A percentile compares a stretch with the other conserved stretches of the same genome.
Conservation (phyloP, 1,140 invertebrate species). For the Rhopalosiphum maidis region DNA sequence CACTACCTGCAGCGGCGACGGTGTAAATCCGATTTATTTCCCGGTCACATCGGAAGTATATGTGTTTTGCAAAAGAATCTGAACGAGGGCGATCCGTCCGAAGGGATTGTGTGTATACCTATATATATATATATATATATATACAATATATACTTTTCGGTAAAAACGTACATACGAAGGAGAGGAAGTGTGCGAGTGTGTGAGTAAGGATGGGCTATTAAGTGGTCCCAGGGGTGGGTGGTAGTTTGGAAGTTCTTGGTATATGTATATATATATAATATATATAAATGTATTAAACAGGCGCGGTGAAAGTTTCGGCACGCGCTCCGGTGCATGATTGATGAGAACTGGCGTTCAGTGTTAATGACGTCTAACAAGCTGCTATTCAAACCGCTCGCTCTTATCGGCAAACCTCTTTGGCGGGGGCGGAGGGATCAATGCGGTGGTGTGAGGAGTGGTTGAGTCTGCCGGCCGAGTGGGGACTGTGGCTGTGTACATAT, state of each 20-base stretch:
- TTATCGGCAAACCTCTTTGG: slow-evolving; percentile 25
- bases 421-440: too few species aligned
- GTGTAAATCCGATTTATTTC: not conserved
- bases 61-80: slow-evolving; percentile 16
- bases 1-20: not conserved
- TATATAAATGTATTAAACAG: not conserved
- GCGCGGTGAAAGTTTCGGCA: slow-evolving; percentile 15
- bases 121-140: not conserved
- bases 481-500: not conserved
- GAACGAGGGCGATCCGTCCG: not conserved
- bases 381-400: slow-evolving; percentile 53
- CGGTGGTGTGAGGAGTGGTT: not conserved
- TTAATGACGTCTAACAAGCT: slow-evolving; percentile 57
- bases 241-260: not conserved
- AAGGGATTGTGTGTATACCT: not conserved
- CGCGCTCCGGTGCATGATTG: slow-evolving; percentile 42
- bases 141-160: not conserved
- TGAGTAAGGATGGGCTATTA: slow-evolving; percentile 2
- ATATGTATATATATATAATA: not conserved
- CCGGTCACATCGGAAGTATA: not conserved
- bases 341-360: slow-evolving; percentile 31
- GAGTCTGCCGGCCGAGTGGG: not conserved
- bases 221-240: not conserved
- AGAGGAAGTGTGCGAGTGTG: not conserved
- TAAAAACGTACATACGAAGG: not conserved